Percentiles rank a stretch among this genome's conserved stretches.
Conservation (phyloP, 2,113 vertebrate genomes). For the Pteronura brasiliensis region DNA sequence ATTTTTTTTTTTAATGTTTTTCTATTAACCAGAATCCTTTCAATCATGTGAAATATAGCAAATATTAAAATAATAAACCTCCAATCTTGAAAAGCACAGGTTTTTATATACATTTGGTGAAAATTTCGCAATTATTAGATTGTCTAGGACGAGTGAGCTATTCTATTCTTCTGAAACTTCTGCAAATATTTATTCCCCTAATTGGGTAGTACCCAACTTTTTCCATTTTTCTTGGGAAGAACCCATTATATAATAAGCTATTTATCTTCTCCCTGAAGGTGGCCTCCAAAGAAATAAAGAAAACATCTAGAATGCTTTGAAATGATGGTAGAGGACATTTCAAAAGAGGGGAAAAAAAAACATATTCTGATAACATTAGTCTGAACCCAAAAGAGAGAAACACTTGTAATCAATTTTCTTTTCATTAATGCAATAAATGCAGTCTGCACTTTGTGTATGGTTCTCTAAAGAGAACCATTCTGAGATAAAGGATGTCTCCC, state of each 20-base stretch:
- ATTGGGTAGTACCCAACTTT: constrained; percentile 16
- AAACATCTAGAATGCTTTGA: constrained; percentile 61
- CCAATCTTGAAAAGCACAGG: neutral
- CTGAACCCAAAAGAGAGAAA: constrained; percentile 67
- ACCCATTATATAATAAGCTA: constrained; percentile 49
- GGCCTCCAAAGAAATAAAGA: constrained; percentile 38
- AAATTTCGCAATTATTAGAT: neutral
- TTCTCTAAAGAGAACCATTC: constrained; percentile 79
- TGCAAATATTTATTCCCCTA: constrained; percentile 57
- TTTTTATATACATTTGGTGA: neutral
- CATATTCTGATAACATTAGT: constrained; percentile 59
- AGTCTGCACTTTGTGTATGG: constrained; percentile 71
- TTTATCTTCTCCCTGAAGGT: neutral
- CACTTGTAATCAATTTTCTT: constrained; percentile 75
- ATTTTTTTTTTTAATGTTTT: neutral
- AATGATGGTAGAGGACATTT: constrained; percentile 50
- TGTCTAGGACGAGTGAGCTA: neutral
- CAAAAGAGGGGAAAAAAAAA: neutral
- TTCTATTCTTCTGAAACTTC: constrained; percentile 15
- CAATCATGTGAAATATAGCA: neutral
- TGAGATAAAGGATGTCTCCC: constrained; percentile 78
- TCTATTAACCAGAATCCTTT: constrained; percentile 16
- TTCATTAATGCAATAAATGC: constrained; percentile 78
- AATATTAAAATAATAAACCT: constrained; percentile 30
- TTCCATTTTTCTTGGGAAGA: constrained; percentile 46